Base-by-base conservation (phyloP, 2,113 vertebrate species). In the Grammomys dolichurus region DNA sequence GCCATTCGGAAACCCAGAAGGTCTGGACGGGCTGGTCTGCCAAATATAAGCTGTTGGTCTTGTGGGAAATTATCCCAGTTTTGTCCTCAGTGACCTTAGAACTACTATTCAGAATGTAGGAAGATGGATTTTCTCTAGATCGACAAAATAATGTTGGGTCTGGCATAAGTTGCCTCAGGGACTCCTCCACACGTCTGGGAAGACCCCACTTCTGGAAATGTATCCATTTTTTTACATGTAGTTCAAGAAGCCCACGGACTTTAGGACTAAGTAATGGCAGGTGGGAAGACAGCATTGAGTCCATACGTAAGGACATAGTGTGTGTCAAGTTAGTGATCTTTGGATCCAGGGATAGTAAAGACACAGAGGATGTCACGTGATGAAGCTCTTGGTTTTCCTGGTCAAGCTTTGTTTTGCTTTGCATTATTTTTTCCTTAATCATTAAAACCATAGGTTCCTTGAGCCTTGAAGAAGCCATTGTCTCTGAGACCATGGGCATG, bases 191-290 rank as follows among this genome's bases (percentile, higher is more conserved):
- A 36, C 90, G 60, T n/a, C 92, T 96, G 22, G 97, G 97, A 65
- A 98, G 95, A 3, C 97, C 96, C 97, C 97, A 97, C 4, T 46
- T 97, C 92, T 97, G 97, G 72, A 97, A 97, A 89, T 97, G 96
- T 43, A 92, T 82, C 97, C 90, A 88, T 67, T 96, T 97, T 95
- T 94, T 97, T 0, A 97, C 69, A 76, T 98, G 97, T 58, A 90
- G n/a, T n/a, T 98, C 97, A 54, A 97, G 97, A 91, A 97, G 48
- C 19, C 81, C 86, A 28, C 60, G 63, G 20, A 80, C 72, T 85
- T 95, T 31, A 56, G 97, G 93, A 63, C 60, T 94, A 20, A 97
- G 67, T 28, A 96, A 94, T 7, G 96, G 89, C 56, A 94, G 13
- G 5, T 89, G 54, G 5, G 60, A 14, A 16, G 94, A 81, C 14